Evolutionary conservation across 2,888 invertebrate genomes (phyloP).

Genomic region (Tholera decimalis): DNA sequence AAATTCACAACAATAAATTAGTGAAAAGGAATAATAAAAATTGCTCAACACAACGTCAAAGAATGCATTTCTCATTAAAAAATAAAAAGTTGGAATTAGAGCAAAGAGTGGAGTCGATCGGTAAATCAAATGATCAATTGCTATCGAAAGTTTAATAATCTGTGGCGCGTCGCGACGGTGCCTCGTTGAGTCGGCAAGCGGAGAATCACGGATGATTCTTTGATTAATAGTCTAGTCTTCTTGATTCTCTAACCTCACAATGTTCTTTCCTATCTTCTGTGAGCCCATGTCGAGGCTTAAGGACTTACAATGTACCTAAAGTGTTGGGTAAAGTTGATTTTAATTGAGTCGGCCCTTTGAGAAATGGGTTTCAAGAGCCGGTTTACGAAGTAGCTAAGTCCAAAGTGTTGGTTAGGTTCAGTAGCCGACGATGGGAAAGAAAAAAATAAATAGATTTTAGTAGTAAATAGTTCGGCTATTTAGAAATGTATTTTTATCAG

Average conservation of each 20-base stretch:
- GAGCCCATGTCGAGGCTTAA: constrained; percentile 37
- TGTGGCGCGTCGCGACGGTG: constrained; percentile 67
- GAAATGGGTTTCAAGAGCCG: constrained; percentile 17
- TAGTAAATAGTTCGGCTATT: not conserved
- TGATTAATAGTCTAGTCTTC: constrained; percentile 71
- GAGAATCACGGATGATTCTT: constrained; percentile 58
- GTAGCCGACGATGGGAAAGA: not conserved
- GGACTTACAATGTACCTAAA: constrained; percentile 34
- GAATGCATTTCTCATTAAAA: constrained; percentile 72
- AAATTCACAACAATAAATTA: constrained; percentile 42
- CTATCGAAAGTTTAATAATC: constrained; percentile 67
- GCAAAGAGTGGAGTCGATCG: constrained; percentile 58
- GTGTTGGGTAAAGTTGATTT: constrained; percentile 26
- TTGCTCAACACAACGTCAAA: constrained; percentile 40
- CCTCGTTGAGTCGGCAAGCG: no score
- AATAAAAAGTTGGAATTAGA: constrained; percentile 71
- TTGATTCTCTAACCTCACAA: constrained; percentile 70
- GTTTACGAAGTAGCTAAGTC: not conserved
- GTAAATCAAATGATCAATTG: constrained; percentile 73
- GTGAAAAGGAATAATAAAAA: constrained; percentile 35
- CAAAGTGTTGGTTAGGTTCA: not conserved
- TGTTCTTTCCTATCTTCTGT: constrained; percentile 44
- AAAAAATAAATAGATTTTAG: not conserved
- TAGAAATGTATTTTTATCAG: not conserved
- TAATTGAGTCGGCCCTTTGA: constrained; percentile 43